These are phyloP conservation scores for Caenorhabditis zanzibari DNA, from an alignment of 2,888 invertebrate genomes.

Conservation along the genomic window DNA sequence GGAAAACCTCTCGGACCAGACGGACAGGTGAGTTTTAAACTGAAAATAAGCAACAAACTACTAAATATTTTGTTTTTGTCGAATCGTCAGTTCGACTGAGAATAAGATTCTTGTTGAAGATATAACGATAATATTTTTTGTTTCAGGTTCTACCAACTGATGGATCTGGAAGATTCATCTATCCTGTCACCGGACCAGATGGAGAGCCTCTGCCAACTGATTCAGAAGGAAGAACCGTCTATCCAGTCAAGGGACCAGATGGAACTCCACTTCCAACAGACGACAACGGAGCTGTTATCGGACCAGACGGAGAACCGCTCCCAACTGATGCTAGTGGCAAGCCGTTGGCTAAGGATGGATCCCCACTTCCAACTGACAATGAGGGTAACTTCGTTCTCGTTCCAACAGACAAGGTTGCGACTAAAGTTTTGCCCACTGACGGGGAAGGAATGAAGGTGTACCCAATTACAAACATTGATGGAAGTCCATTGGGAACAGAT, in stretches of 20 bases:
- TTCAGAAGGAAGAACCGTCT: slow-evolving; percentile 42
- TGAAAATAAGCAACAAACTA: too few relatives aligned
- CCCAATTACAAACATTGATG: slow-evolving; percentile 56
- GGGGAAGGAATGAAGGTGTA: slow-evolving; percentile 60
- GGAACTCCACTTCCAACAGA: slow-evolving; percentile 71
- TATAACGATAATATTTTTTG: too few relatives aligned
- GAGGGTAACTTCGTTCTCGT: slow-evolving; percentile 59
- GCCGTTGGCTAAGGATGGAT: slow-evolving; percentile 63
- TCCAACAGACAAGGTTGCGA: slow-evolving; percentile 20
- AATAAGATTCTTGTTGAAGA: too few relatives aligned
- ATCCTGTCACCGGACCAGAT: slow-evolving; percentile 25
- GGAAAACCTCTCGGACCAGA: slow-evolving; percentile 67
- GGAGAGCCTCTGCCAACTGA: slow-evolving; percentile 54
- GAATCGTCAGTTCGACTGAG: too few relatives aligned
- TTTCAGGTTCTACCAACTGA: slow-evolving; percentile 43
- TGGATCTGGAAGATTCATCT: slow-evolving; percentile 46
- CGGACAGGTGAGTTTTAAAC: slow-evolving; percentile 23
- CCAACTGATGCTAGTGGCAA: slow-evolving; percentile 60
- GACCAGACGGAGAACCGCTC: slow-evolving; percentile 42
- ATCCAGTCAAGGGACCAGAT: slow-evolving; percentile 43
- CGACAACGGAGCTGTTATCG: slow-evolving; percentile 57
- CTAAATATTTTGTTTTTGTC: too few relatives aligned
- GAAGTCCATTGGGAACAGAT: slow-evolving; percentile 32
- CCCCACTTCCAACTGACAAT: slow-evolving; percentile 62
- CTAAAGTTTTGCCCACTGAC: slow-evolving; percentile 52